Evolutionary conservation across 2,113 vertebrate genomes (phyloP).

Genomic region (Paralichthys olivaceus): DNA sequence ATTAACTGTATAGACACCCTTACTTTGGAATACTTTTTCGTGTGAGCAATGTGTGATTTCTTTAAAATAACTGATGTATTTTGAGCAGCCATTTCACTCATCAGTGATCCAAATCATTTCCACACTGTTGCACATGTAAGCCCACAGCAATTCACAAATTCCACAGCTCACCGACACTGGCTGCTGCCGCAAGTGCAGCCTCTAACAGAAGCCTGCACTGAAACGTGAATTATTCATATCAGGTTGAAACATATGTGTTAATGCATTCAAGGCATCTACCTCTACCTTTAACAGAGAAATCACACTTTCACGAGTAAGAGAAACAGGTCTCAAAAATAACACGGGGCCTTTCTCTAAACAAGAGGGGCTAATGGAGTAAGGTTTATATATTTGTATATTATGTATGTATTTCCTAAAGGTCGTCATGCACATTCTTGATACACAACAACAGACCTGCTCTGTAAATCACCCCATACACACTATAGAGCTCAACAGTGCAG

Average conservation of each 20-base stretch:
- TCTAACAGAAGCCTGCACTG: not conserved
- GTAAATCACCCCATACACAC: no score
- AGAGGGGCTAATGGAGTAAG: slow-evolving; percentile 14
- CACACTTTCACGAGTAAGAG: slow-evolving; percentile 13
- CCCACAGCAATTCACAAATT: slow-evolving; percentile 2
- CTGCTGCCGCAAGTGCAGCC: not conserved
- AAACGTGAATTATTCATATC: slow-evolving; percentile 21
- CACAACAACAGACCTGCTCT: not conserved
- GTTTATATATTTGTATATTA: not conserved
- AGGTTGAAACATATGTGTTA: slow-evolving; percentile 8
- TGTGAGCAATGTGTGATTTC: not conserved
- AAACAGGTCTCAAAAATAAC: slow-evolving; percentile 37
- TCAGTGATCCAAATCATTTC: slow-evolving; percentile 2
- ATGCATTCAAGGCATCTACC: not conserved
- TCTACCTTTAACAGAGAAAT: slow-evolving; percentile 9
- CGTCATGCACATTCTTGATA: slow-evolving; percentile 13
- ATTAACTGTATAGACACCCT: not conserved
- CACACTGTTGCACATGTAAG: not conserved
- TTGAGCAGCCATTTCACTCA: not conserved
- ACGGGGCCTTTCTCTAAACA: slow-evolving; percentile 10
- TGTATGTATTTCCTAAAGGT: slow-evolving; percentile 43
- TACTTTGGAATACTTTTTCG: not conserved
- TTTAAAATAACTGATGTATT: not conserved
- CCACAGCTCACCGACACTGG: not conserved
- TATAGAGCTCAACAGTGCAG: no score